Conservation (phyloP, 2,888 invertebrate genomes). For the Pachycephus smyrnensis region DNA sequence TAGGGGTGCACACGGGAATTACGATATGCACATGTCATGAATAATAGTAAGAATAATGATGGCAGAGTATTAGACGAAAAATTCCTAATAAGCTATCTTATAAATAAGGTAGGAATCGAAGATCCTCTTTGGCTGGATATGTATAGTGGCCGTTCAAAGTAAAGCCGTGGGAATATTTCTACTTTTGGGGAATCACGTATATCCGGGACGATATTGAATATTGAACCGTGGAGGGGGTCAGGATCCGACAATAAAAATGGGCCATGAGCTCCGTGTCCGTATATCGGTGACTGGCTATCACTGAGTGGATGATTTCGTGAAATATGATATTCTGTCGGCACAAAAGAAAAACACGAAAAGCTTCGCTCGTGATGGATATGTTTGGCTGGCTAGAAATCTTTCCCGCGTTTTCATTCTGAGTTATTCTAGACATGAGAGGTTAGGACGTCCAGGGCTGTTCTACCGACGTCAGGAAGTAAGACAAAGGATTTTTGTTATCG, state of each 20-base stretch:
- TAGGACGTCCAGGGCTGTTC: background rate
- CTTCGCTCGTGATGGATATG: constrained; percentile 20
- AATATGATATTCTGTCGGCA: constrained; percentile 6
- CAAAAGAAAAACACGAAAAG: constrained; percentile 13
- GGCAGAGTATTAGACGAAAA: background rate
- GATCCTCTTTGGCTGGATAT: background rate
- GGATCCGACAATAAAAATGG: background rate
- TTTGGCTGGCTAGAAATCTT: constrained; percentile 8
- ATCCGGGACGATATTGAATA: background rate
- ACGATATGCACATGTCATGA: too few species aligned
- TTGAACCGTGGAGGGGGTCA: background rate
- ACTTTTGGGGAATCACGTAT: background rate
- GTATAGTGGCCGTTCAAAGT: background rate
- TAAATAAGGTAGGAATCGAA: background rate
- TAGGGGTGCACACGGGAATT: background rate
- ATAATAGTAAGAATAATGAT: background rate
- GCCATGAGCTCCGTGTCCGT: background rate
- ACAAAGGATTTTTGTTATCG: background rate
- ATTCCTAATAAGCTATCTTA: background rate
- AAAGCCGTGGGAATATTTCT: background rate
- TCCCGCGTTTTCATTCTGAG: background rate
- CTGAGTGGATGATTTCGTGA: constrained; percentile 12
- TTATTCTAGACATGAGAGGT: background rate
- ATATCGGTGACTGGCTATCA: constrained; percentile 4
- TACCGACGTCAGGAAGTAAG: background rate